phyloP scores from a whole-genome alignment of 1,140 invertebrate genomes.

The Holotrichia oblita region DNA sequence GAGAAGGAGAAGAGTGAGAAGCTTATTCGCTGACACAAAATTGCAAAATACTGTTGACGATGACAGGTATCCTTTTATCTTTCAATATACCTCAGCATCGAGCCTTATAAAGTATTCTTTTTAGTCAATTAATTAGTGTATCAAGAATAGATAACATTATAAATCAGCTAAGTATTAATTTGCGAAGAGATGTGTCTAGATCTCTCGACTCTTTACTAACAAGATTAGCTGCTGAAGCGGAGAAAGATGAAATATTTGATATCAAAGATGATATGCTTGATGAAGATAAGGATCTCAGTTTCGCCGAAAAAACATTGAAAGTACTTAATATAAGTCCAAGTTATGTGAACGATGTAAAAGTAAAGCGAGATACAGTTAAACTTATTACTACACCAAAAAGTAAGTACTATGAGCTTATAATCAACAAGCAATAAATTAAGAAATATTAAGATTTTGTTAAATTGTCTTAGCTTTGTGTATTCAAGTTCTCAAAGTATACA shows the following conservation, averaged over 20 bases:
- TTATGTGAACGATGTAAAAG: conserved; percentile 11
- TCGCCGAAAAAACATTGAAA: conserved; percentile 26
- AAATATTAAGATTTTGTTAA: too few relatives aligned
- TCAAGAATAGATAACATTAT: conserved; percentile 40
- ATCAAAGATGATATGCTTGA: conserved; percentile 20
- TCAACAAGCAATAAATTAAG: too few relatives aligned
- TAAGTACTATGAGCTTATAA: too few relatives aligned
- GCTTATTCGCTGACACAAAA: conserved; percentile 13
- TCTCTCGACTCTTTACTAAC: conserved; percentile 39
- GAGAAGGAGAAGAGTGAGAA: conserved; percentile 21
- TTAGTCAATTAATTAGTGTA: conserved; percentile 37
- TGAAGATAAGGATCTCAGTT: conserved; percentile 24
- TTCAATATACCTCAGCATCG: background rate
- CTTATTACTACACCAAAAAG: background rate
- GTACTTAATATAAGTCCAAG: conserved; percentile 14
- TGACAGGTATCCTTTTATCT: background rate
- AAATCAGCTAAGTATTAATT: conserved; percentile 28
- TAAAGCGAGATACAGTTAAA: background rate
- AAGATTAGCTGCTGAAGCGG: too few relatives aligned
- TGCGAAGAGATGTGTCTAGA: conserved; percentile 1
- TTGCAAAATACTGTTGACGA: conserved; percentile 24
- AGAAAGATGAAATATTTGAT: conserved; percentile 41
- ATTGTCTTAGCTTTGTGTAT: too few relatives aligned
- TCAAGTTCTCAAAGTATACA: too few relatives aligned
- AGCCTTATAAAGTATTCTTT: background rate